These are phyloP conservation scores for Calidris pugnax DNA, from an alignment of 2,113 vertebrate genomes.

Conservation along the genomic window DNA sequence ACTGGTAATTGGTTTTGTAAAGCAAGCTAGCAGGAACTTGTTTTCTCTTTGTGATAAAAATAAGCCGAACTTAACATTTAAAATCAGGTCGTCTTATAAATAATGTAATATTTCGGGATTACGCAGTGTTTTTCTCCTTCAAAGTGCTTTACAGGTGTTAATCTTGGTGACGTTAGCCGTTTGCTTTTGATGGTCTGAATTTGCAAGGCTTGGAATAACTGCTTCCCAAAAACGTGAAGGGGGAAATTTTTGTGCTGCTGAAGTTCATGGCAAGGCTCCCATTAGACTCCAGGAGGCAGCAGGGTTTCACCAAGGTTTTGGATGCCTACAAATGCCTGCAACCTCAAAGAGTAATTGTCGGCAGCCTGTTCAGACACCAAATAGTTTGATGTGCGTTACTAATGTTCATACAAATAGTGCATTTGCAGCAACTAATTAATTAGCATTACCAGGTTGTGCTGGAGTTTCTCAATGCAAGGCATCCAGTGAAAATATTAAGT, in stretches of 20 bases:
- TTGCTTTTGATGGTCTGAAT: neutral
- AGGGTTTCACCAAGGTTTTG: slow-evolving; percentile 27
- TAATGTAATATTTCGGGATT: slow-evolving; percentile 54
- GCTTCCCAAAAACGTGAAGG: neutral
- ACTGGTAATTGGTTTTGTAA: slow-evolving; percentile 66
- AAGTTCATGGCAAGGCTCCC: neutral
- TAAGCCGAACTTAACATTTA: slow-evolving; percentile 49
- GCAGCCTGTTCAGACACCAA: neutral
- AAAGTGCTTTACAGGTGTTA: slow-evolving; percentile 51
- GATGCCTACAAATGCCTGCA: neutral
- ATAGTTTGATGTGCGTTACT: neutral
- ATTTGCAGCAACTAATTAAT: neutral
- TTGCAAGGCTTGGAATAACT: neutral
- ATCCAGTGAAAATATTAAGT: neutral
- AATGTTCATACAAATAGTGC: neutral
- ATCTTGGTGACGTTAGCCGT: neutral
- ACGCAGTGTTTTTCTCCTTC: slow-evolving; percentile 9
- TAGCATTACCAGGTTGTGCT: neutral
- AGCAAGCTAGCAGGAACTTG: slow-evolving; percentile 46
- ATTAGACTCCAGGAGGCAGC: slow-evolving; percentile 57
- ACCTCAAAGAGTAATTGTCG: neutral
- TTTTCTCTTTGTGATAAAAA: slow-evolving; percentile 70
- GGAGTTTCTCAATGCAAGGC: neutral
- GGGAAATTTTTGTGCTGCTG: neutral
- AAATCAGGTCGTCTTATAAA: slow-evolving; percentile 65